A percentile compares a stretch with the other conserved stretches of the same genome.
phyloP scores from a whole-genome alignment of 2,888 invertebrate genomes.

The Ditula angustiorana region DNA sequence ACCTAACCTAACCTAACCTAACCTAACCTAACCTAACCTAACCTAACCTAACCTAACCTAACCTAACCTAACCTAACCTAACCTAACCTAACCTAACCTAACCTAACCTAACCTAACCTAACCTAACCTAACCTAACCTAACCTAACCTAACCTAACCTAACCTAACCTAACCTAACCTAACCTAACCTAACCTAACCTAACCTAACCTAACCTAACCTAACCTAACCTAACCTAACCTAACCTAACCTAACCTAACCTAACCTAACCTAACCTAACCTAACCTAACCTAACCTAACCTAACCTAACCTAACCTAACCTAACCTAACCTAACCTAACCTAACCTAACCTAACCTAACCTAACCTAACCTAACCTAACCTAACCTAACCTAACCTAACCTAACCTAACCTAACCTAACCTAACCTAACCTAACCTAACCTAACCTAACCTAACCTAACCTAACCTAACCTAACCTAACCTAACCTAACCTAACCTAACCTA shows the following conservation, averaged over 20 bases:
- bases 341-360: conserved; percentile 15
- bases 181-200: conserved; percentile 15
- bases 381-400: conserved; percentile 15
- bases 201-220: conserved; percentile 15
- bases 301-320: conserved; percentile 15
- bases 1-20: conserved; percentile 15
- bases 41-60: conserved; percentile 15
- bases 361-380: conserved; percentile 15
- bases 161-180: conserved; percentile 15
- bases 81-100: conserved; percentile 15
- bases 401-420: conserved; percentile 15
- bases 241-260: conserved; percentile 15
- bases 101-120: conserved; percentile 15
- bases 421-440: conserved; percentile 15
- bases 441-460: conserved; percentile 15
- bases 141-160: conserved; percentile 15
- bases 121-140: conserved; percentile 15
- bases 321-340: conserved; percentile 15
- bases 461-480: conserved; percentile 15
- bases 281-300: conserved; percentile 15
- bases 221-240: conserved; percentile 15
- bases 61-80: conserved; percentile 15
- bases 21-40: conserved; percentile 15
- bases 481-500: conserved; percentile 15
- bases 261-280: conserved; percentile 15